Evolutionary conservation across 2,888 invertebrate genomes (phyloP), one percentile per base, ranked within the genome.

Genomic region (Lepas anatifera): DNA sequence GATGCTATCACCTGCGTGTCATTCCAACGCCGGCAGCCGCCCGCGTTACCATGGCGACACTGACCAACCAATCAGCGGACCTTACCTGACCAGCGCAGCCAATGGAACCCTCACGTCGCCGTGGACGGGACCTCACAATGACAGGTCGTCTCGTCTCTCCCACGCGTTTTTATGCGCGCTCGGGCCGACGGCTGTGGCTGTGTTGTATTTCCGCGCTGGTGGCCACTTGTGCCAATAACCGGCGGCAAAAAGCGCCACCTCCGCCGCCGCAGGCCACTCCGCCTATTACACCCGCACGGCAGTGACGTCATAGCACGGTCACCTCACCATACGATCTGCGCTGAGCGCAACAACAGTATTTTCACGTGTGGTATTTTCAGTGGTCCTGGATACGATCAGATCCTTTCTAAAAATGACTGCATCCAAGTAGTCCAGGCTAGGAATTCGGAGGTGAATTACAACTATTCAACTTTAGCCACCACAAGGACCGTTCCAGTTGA

Each of bases 1-100:
- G n/a, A n/a, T n/a, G 13, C 16, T 35, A 35, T 58, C 58, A 58
- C 58, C 58, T 58, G 58, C 32, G 52, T 58, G 58, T 58, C 58
- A 58, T 32, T 58, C 58, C 7, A 32, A 2, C 35, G 58, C 32
- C 58, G 32, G 58, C 2, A 16, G 11, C 16, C 41, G 41, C n/a
- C n/a, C 52, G 27, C 29, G 58, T 58, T 35, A 35, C 35, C 58
- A 58, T 58, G 58, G 58, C 58, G 58, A 58, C 58, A 32, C 32
- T n/a, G 6, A 35, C 32, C 58, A 22, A 35, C 58, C 58, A 58
- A 58, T 58, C 58, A 58, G 58, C 58, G 16, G 58, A 2, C 35
- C 22, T 58, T 22, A 32, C 35, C 35, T 13, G 32, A 10, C 3
- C 58, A 18, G 58, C 32, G 11, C 22, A 35, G 22, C 58, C 58